Evolutionary conservation across 2,797 vertebrate genomes (phyloP).

Genomic region (Lithobates sylvaticus): DNA sequence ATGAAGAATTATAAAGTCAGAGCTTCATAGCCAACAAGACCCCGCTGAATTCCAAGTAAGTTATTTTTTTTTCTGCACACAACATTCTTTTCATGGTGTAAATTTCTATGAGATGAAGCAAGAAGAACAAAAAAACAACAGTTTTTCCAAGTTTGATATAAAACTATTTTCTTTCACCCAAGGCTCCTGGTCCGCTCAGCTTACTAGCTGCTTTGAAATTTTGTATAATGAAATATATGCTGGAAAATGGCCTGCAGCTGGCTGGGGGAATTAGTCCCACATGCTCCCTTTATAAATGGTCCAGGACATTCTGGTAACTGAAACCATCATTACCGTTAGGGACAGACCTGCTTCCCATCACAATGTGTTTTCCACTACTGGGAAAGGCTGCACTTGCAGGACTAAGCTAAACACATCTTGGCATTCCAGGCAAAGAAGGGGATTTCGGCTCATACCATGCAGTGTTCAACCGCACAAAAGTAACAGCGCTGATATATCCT

Average conservation of each 20-base stretch:
- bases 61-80: no score
- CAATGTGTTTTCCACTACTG: background rate
- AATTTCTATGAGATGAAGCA: background rate
- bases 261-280: slow-evolving; percentile 3
- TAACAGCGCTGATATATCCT: no score
- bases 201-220: slow-evolving; percentile 24
- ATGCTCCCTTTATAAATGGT: slow-evolving; percentile 14
- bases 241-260: slow-evolving; percentile 35
- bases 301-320: slow-evolving; percentile 27
- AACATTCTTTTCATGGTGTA: background rate
- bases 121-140: background rate
- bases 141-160: background rate
- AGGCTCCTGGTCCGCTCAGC: background rate
- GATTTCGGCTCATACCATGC: no score
- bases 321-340: background rate
- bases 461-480: no score
- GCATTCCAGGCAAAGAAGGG: background rate
- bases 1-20: no score
- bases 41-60: no score
- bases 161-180: background rate
- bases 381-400: slow-evolving; percentile 9
- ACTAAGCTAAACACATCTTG: background rate
- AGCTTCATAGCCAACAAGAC: no score
- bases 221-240: background rate
- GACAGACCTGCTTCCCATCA: slow-evolving; percentile 24